Percentiles rank a stretch among this genome's conserved stretches.
These are phyloP conservation scores for Lagocephalus sceleratus DNA, from an alignment of 2,797 vertebrate species.

Conservation along the genomic window DNA sequence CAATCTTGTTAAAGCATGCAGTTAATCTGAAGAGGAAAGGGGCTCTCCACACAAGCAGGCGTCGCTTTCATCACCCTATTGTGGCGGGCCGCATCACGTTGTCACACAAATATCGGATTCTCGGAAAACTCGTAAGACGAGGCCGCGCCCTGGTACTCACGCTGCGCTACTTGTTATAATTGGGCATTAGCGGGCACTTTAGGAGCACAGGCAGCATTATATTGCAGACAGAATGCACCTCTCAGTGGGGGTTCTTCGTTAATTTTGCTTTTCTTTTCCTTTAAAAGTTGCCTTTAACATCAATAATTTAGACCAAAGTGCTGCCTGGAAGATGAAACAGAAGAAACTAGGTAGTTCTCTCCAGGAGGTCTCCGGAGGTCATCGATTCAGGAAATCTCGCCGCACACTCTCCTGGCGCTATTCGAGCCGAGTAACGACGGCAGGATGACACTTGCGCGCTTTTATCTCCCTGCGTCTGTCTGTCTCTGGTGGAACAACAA, in stretches of 20 bases:
- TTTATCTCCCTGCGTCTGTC: neutral
- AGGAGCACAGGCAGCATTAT: slow-evolving; percentile 16
- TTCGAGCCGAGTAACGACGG: neutral
- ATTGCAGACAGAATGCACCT: slow-evolving; percentile 23
- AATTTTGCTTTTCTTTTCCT: slow-evolving; percentile 18
- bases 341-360: slow-evolving; percentile 30
- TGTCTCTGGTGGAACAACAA: slow-evolving; percentile 33
- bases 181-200: slow-evolving; percentile 14
- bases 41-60: slow-evolving; percentile 62
- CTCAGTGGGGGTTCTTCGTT: slow-evolving; percentile 21
- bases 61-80: slow-evolving; percentile 66
- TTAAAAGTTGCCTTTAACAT: slow-evolving; percentile 39
- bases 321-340: slow-evolving; percentile 21
- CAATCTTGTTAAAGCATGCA: slow-evolving; percentile 79
- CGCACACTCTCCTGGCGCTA: slow-evolving; percentile 14
- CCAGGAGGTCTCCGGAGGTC: slow-evolving; percentile 26
- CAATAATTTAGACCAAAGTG: slow-evolving; percentile 43
- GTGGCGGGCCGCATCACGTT: slow-evolving; percentile 51
- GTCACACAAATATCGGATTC: slow-evolving; percentile 43
- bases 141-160: slow-evolving; percentile 12
- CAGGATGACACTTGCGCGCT: slow-evolving; percentile 10
- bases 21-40: slow-evolving; percentile 74
- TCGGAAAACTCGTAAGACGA: slow-evolving; percentile 36
- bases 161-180: slow-evolving; percentile 18
- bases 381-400: slow-evolving; percentile 26